Percentiles rank a stretch among this genome's conserved stretches.
These are phyloP conservation scores for Cariama cristata DNA, from an alignment of 2,113 vertebrate species.

Conservation along the genomic window DNA sequence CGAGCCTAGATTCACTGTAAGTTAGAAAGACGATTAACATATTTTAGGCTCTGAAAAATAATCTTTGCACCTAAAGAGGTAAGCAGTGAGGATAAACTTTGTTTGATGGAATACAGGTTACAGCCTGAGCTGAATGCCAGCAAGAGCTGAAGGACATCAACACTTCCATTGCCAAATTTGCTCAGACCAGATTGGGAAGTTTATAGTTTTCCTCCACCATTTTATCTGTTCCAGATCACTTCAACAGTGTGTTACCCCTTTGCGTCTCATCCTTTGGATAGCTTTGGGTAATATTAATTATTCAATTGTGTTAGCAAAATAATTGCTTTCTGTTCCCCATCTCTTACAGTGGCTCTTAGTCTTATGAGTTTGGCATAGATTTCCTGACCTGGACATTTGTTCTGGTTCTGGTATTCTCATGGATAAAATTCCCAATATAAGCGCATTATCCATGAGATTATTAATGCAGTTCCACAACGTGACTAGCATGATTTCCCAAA, in stretches of 20 bases:
- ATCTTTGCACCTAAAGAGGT: neutral
- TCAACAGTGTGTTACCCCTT: neutral
- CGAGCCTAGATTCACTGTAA: neutral
- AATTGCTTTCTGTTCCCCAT: neutral
- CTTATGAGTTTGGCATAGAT: neutral
- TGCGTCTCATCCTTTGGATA: neutral
- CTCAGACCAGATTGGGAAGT: neutral
- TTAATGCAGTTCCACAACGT: neutral
- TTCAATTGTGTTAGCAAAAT: neutral
- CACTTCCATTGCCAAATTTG: neutral
- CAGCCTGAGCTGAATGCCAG: neutral
- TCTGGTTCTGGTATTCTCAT: neutral
- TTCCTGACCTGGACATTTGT: neutral
- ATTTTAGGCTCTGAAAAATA: neutral
- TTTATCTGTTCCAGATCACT: neutral
- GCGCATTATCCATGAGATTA: neutral
- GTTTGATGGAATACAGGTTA: neutral
- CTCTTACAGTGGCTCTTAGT: neutral
- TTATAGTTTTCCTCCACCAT: neutral
- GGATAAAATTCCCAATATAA: conserved; percentile 28
- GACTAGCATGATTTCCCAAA: conserved; percentile 36
- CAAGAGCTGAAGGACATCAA: neutral
- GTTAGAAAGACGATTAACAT: neutral
- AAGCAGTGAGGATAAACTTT: neutral
- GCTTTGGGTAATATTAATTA: neutral